Conservation (phyloP, 2,113 vertebrate species). For the Neopipo cinnamomea region DNA sequence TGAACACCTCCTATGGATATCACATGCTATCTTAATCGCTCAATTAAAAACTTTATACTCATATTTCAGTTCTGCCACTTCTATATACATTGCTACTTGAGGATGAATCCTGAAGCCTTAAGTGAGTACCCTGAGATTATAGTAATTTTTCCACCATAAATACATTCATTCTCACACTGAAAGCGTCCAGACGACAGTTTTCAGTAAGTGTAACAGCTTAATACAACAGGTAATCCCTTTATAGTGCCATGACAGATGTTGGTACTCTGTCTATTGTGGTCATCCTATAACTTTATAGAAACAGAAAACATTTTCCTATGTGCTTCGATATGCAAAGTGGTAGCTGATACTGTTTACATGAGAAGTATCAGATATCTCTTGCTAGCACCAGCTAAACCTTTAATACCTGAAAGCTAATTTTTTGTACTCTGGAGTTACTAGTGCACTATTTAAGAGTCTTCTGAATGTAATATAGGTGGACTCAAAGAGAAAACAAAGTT, state of each 20-base stretch:
- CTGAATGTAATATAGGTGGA: not conserved
- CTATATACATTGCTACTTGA: not conserved
- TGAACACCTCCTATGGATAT: conserved; percentile 30
- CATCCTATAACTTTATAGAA: not conserved
- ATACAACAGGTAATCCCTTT: not conserved
- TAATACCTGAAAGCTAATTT: not conserved
- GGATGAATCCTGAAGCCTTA: not conserved
- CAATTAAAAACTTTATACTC: conserved; percentile 32
- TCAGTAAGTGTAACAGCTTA: not conserved
- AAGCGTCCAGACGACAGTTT: not conserved
- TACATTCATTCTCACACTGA: not conserved
- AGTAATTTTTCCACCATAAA: not conserved
- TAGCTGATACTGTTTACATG: not conserved
- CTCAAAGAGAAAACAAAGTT: not conserved
- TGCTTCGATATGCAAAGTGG: not conserved
- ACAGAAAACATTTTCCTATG: not conserved
- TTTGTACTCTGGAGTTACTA: not conserved
- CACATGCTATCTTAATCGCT: conserved; percentile 31
- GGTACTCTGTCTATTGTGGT: not conserved
- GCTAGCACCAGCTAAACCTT: not conserved
- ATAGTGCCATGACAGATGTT: not conserved
- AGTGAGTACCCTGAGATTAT: not conserved
- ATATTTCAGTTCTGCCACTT: not conserved
- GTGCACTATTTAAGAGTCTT: not conserved
- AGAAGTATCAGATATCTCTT: not conserved